These are phyloP conservation scores for Drosophila buzzatii DNA, from an alignment of 2,888 invertebrate genomes.

Conservation along the genomic window DNA sequence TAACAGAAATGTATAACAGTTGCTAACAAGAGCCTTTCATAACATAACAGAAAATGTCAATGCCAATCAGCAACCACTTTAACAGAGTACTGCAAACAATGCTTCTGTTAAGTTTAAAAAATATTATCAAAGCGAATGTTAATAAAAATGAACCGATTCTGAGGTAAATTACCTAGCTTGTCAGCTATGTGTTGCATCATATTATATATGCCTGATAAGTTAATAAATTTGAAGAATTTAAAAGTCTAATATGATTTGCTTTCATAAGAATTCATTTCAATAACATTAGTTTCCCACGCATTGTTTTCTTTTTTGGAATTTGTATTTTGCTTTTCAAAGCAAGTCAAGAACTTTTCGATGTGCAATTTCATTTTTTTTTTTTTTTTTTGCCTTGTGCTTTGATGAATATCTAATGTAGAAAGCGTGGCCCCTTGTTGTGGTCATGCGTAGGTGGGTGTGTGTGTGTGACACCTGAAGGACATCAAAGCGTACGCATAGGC, in stretches of 20 bases:
- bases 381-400: slow-evolving; percentile 12
- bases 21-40: neutral
- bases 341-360: slow-evolving; percentile 12
- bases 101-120: no score
- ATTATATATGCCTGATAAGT: neutral
- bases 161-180: neutral
- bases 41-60: neutral
- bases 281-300: neutral
- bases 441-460: slow-evolving; percentile 14
- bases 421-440: slow-evolving; percentile 1
- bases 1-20: no score
- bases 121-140: no score
- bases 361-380: slow-evolving; percentile 26
- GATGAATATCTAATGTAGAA: slow-evolving; percentile 41
- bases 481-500: slow-evolving; percentile 50
- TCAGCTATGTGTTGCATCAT: neutral
- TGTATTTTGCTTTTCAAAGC: slow-evolving; percentile 4
- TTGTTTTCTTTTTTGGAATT: slow-evolving; percentile 11
- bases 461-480: slow-evolving; percentile 53
- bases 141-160: neutral
- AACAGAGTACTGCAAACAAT: no score
- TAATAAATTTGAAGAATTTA: neutral
- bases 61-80: no score
- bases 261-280: slow-evolving; percentile 5
- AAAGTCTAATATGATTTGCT: slow-evolving; percentile 4